phyloP scores from a whole-genome alignment of 1,140 invertebrate species.

The Chionoecetes opilio region DNA sequence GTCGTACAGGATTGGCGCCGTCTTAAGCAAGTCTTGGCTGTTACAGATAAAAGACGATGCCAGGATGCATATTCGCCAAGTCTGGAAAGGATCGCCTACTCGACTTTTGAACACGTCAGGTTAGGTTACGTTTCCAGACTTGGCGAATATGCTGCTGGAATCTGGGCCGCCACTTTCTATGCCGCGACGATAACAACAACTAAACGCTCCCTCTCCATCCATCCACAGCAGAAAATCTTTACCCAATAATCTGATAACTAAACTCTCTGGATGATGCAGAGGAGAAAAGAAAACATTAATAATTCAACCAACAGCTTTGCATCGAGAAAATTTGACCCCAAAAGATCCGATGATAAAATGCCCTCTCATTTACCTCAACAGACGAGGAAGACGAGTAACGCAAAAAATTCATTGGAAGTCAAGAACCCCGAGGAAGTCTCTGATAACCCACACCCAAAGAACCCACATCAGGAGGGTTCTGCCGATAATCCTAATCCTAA shows the following conservation, averaged over 20 bases:
- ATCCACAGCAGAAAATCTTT: neutral
- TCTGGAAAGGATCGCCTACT: too few species aligned
- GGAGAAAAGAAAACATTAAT: neutral
- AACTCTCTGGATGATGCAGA: neutral
- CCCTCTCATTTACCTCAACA: conserved; percentile 52
- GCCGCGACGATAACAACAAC: neutral
- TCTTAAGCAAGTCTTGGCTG: neutral
- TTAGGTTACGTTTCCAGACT: too few species aligned
- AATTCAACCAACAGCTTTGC: neutral
- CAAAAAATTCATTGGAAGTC: conserved; percentile 36
- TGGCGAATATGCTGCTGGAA: too few species aligned
- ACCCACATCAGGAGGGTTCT: neutral
- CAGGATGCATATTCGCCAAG: too few species aligned
- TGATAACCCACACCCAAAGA: conserved; percentile 42
- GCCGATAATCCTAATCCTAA: conserved; percentile 56
- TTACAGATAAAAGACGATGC: neutral
- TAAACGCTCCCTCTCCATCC: neutral
- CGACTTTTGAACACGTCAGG: too few species aligned
- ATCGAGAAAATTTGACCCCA: neutral
- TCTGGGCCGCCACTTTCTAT: neutral
- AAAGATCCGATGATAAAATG: conserved; percentile 56
- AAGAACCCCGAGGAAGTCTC: conserved; percentile 46
- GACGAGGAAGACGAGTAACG: conserved; percentile 51
- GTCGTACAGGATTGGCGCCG: neutral
- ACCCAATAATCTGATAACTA: neutral